Conservation (phyloP, 1,140 invertebrate species). For the Drosophila pseudoobscura region DNA sequence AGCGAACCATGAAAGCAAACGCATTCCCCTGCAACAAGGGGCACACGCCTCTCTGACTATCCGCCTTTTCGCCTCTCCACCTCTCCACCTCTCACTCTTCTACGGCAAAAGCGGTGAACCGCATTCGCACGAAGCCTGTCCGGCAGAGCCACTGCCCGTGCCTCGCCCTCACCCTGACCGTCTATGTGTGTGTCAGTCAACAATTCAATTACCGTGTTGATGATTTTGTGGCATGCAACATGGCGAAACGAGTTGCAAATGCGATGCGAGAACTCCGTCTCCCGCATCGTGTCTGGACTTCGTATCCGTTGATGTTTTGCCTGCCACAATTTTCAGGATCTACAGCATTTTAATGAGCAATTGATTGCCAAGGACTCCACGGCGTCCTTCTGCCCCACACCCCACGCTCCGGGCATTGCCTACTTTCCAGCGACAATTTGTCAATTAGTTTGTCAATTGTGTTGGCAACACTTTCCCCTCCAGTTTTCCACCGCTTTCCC, state of each 20-base stretch:
- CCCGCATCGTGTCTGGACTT: not conserved
- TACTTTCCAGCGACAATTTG: slow-evolving; percentile 59
- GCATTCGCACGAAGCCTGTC: slow-evolving; percentile 65
- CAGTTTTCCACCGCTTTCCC: not conserved
- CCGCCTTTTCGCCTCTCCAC: not conserved
- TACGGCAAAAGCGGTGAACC: slow-evolving; percentile 59
- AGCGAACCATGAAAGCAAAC: slow-evolving; percentile 77
- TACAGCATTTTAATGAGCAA: slow-evolving; percentile 72
- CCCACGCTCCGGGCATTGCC: slow-evolving; percentile 2
- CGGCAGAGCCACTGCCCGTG: slow-evolving; percentile 5
- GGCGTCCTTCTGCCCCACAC: no score
- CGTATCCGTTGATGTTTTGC: not conserved
- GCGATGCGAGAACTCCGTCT: slow-evolving; percentile 12
- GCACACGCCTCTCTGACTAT: not conserved
- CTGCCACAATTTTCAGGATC: slow-evolving; percentile 27
- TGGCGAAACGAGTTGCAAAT: slow-evolving; percentile 61
- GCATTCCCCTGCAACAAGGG: slow-evolving; percentile 68
- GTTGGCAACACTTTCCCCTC: slow-evolving; percentile 52
- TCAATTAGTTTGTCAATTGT: slow-evolving; percentile 71
- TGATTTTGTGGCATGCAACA: slow-evolving; percentile 81
- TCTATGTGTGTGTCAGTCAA: slow-evolving; percentile 74
- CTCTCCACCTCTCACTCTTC: not conserved
- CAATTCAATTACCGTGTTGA: slow-evolving; percentile 83
- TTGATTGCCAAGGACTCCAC: slow-evolving; percentile 49
- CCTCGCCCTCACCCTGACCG: not conserved